A percentile compares a stretch with the other conserved stretches of the same genome.
These are phyloP conservation scores for Patella caerulea DNA, from an alignment of 2,888 invertebrate species.

Conservation along the genomic window DNA sequence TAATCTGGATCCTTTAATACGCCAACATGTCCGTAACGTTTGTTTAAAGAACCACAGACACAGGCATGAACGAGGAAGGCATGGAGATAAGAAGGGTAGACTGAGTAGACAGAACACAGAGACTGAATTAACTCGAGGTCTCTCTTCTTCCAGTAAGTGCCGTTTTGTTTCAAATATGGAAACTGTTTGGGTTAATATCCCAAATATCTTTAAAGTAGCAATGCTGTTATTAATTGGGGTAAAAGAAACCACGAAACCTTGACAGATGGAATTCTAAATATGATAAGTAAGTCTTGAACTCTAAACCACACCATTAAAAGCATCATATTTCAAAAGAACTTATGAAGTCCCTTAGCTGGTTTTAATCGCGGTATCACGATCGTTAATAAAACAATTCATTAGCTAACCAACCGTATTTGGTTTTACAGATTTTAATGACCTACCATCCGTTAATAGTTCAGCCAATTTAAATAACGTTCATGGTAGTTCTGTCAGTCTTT, in stretches of 20 bases:
- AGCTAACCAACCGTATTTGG: background rate
- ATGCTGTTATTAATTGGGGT: too few relatives aligned
- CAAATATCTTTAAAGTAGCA: too few relatives aligned
- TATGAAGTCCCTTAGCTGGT: background rate
- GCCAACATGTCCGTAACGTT: slow-evolving; percentile 85
- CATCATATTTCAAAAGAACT: too few relatives aligned
- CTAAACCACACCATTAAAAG: too few relatives aligned
- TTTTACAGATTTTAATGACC: slow-evolving; percentile 11
- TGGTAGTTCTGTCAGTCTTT: slow-evolving; percentile 37
- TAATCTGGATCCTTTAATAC: slow-evolving; percentile 45
- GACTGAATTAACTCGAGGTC: background rate
- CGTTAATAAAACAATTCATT: background rate
- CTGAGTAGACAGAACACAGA: slow-evolving; percentile 19
- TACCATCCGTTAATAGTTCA: slow-evolving; percentile 29
- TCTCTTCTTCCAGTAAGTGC: background rate
- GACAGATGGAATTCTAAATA: too few relatives aligned
- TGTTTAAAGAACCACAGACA: slow-evolving; percentile 91
- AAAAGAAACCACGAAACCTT: too few relatives aligned
- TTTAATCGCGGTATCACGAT: background rate
- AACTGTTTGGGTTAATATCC: too few relatives aligned
- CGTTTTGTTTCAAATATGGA: too few relatives aligned
- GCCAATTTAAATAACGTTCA: slow-evolving; percentile 29
- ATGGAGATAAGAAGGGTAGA: slow-evolving; percentile 43
- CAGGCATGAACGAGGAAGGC: slow-evolving; percentile 81
- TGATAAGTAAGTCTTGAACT: too few relatives aligned